Evolutionary conservation across 2,113 vertebrate species (phyloP), one percentile per base, ranked within the genome.

Genomic region (Pithys albifrons): DNA sequence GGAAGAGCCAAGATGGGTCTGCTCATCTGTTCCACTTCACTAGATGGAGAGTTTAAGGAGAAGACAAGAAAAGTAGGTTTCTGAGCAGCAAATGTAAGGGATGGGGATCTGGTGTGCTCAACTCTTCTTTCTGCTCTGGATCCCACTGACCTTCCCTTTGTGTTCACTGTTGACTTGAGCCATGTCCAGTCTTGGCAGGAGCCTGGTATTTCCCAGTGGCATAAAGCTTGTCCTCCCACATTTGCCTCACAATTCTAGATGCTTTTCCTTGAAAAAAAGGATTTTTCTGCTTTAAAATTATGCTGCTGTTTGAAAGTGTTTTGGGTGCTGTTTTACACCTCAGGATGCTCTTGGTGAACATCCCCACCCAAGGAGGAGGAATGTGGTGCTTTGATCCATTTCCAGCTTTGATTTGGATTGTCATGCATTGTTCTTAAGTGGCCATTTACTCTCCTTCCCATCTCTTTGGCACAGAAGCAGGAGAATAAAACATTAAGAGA

Each of bases 371-470:
- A 25, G 39, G 52, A 65, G 23, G 10, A 7, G 7, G 11, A 39
- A 4, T 2, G 3, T 0, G 1, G 55, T 0, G 0, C 22, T 89
- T 59, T 6, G 18, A 74, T 95, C 45, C 39, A 2, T 62, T 89
- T 89, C 45, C 67, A 48, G 51, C 29, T 81, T 85, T 69, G 41
- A 27, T 82, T 88, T 82, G 81, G 41, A 41, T 90, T 3, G 3
- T 58, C 35, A 1, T 18, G 23, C 3, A 0, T 17, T 75, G 73
- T 41, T 91, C 73, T 75, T 43, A 70, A 86, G 57, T 59, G 91
- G 90, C 79, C 82, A 29, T 84, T 93, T 74, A n/a, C 39, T 65
- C 43, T 67, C 37, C 57, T 85, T 35, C 41, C 79, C 46, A 12
- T 41, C 43, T 94, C 83, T 69, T 70, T 96, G 89, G 92, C 91